These are phyloP conservation scores for Thermophis baileyi DNA, from an alignment of 2,113 vertebrate genomes.

Conservation along the genomic window DNA sequence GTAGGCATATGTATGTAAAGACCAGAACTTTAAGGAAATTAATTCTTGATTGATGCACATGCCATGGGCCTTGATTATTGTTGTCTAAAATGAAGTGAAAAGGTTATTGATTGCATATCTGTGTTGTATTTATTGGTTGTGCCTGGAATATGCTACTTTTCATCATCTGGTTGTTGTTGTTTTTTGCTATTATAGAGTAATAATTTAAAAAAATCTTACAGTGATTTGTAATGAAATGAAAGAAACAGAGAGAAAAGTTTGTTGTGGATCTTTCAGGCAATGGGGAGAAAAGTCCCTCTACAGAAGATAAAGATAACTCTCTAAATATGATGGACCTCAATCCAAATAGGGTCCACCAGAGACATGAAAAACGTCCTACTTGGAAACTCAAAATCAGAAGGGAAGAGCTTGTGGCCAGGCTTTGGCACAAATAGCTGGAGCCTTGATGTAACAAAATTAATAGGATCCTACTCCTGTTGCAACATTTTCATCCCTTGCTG, in stretches of 20 bases:
- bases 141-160: not conserved
- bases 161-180: not conserved
- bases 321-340: constrained; percentile 57
- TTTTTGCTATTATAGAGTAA: constrained; percentile 33
- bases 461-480: not conserved
- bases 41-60: not conserved
- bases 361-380: not conserved
- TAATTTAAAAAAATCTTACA: constrained; percentile 32
- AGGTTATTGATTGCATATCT: not conserved
- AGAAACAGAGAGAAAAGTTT: constrained; percentile 42
- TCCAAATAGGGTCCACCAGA: not conserved
- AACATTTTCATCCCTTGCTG: not conserved
- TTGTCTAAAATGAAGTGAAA: not conserved
- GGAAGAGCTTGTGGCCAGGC: not conserved
- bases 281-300: constrained; percentile 65
- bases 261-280: constrained; percentile 55
- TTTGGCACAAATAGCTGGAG: not conserved
- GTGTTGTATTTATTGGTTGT: not conserved
- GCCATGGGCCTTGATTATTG: not conserved
- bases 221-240: constrained; percentile 64
- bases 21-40: not conserved
- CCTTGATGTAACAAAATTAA: not conserved
- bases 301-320: constrained; percentile 63
- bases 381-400: not conserved
- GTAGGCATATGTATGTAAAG: not conserved